Evolutionary conservation across 2,113 vertebrate species (phyloP).

Genomic region (Marmota flaviventris): DNA sequence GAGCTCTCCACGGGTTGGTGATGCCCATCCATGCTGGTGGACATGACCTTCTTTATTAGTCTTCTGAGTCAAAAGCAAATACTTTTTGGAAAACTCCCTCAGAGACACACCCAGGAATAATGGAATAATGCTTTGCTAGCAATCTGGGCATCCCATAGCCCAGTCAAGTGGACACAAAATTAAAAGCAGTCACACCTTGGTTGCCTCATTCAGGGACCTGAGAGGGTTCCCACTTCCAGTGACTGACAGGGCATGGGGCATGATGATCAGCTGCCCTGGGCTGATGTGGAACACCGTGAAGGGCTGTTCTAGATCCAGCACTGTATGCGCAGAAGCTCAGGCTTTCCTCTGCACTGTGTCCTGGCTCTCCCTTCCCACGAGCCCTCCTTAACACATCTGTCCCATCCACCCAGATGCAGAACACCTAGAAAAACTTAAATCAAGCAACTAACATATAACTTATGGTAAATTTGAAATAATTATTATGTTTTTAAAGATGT

Average conservation of each 20-base stretch:
- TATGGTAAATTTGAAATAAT: too few species aligned
- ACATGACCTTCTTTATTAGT: neutral
- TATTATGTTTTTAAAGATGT: too few species aligned
- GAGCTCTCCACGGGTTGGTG: neutral
- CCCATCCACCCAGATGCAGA: too few species aligned
- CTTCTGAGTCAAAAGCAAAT: neutral
- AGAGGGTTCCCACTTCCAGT: neutral
- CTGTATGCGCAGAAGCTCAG: neutral
- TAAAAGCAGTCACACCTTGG: too few species aligned
- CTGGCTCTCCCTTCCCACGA: neutral
- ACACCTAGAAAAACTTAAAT: too few species aligned
- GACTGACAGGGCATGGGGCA: too few species aligned
- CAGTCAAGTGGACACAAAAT: neutral
- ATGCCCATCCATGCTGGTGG: too few species aligned
- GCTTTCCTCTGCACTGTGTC: neutral
- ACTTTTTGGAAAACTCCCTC: neutral
- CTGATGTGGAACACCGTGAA: neutral
- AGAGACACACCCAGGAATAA: neutral
- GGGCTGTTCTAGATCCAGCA: neutral
- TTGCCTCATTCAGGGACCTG: neutral
- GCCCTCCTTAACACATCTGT: too few species aligned
- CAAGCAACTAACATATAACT: too few species aligned
- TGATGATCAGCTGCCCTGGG: neutral
- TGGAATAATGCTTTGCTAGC: neutral
- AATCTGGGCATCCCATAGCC: neutral